These are phyloP conservation scores for Latheticus oryzae DNA, from an alignment of 2,888 invertebrate species.

Conservation along the genomic window DNA sequence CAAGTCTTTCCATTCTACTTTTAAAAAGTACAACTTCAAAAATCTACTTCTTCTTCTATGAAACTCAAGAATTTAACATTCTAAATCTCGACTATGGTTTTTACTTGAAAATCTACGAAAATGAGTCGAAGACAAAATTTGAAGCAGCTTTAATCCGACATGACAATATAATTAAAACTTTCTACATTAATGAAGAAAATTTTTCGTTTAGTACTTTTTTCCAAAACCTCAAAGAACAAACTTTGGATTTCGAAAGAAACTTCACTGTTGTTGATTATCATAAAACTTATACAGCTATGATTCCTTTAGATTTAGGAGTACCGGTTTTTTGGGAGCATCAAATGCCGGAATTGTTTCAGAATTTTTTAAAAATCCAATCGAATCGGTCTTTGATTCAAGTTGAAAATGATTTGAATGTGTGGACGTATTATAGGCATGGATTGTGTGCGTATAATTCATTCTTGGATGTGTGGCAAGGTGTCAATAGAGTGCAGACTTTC, in stretches of 20 bases:
- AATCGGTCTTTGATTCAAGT: slow-evolving; percentile 51
- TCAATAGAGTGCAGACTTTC: slow-evolving; percentile 55
- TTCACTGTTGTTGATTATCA: slow-evolving; percentile 45
- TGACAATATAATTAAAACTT: slow-evolving; percentile 4
- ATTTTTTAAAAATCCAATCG: no score
- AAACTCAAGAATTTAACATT: slow-evolving; percentile 14
- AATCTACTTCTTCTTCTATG: no score
- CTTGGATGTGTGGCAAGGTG: slow-evolving; percentile 63
- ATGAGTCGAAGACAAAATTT: not conserved
- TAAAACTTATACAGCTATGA: slow-evolving; percentile 43
- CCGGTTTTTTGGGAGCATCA: slow-evolving; percentile 57
- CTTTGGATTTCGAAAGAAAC: no score
- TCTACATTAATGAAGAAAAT: slow-evolving; percentile 19
- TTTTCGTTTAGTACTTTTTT: slow-evolving; percentile 18
- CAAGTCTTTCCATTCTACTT: slow-evolving; percentile 57
- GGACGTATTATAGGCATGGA: slow-evolving; percentile 58
- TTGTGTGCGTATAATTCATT: slow-evolving; percentile 66
- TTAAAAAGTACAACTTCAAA: no score
- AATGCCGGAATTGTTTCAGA: slow-evolving; percentile 54
- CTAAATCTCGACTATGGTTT: slow-evolving; percentile 11
- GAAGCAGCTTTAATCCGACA: slow-evolving; percentile 9
- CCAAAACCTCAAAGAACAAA: no score
- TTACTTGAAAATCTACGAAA: slow-evolving; percentile 24
- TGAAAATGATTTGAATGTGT: slow-evolving; percentile 52
- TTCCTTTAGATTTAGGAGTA: slow-evolving; percentile 64